Percentiles rank a stretch among this genome's conserved stretches.
Evolutionary conservation across 2,797 vertebrate species (phyloP).

Genomic region (Galago senegalensis): DNA sequence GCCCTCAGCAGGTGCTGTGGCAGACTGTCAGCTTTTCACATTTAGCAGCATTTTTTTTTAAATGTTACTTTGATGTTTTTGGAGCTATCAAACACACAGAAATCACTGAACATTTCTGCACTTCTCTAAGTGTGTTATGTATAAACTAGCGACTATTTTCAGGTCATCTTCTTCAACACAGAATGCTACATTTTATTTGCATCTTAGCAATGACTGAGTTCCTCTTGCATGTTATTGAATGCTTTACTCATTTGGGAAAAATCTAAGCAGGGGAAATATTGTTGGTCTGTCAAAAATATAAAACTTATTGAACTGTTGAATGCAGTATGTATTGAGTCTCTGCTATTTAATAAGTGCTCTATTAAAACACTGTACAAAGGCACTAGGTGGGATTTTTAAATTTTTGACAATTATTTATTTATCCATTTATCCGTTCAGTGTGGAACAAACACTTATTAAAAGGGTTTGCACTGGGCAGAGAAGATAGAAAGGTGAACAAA

Average conservation of each 20-base stretch:
- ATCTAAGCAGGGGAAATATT: slow-evolving; percentile 4
- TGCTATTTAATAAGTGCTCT: slow-evolving; percentile 32
- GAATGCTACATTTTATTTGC: slow-evolving; percentile 50
- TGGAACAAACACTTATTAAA: background rate
- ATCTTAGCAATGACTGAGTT: slow-evolving; percentile 50
- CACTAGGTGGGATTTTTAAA: background rate
- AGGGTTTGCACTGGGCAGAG: background rate
- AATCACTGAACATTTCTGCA: slow-evolving; percentile 77
- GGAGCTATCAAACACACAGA: slow-evolving; percentile 61
- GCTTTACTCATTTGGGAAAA: slow-evolving; percentile 58
- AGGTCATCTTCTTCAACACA: slow-evolving; percentile 72
- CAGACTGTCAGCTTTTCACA: slow-evolving; percentile 54
- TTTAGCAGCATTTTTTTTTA: slow-evolving; percentile 57
- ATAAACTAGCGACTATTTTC: slow-evolving; percentile 75
- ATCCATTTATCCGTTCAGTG: background rate
- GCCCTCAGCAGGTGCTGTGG: slow-evolving; percentile 45
- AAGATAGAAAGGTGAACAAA: background rate
- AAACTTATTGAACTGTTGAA: background rate
- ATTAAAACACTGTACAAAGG: slow-evolving; percentile 12
- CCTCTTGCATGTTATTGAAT: background rate
- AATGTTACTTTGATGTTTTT: slow-evolving; percentile 78
- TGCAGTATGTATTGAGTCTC: background rate
- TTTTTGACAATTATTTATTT: background rate
- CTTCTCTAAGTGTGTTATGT: slow-evolving; percentile 40
- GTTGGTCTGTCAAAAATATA: background rate